Conservation (phyloP, 2,797 vertebrate genomes). For the Nannoperca australis region DNA sequence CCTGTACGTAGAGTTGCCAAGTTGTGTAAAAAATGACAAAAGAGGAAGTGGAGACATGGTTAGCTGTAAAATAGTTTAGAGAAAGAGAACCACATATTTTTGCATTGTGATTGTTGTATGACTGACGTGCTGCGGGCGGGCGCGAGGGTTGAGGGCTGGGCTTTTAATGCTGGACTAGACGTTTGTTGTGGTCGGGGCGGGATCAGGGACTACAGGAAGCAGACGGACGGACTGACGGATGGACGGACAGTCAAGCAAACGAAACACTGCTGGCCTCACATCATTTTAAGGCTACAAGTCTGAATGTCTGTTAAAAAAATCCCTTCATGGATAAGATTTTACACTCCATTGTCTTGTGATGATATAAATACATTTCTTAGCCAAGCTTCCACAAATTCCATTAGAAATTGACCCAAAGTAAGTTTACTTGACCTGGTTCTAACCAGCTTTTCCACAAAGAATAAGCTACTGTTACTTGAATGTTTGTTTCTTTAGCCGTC, state of each 20-base stretch:
- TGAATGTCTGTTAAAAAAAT: constrained; percentile 67
- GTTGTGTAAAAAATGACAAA: constrained; percentile 44
- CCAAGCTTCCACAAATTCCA: constrained; percentile 28
- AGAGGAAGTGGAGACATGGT: constrained; percentile 40
- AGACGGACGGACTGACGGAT: constrained; percentile 17
- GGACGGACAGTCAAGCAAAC: constrained; percentile 35
- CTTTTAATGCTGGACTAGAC: constrained; percentile 66
- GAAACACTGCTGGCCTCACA: constrained; percentile 43
- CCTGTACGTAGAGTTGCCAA: constrained; percentile 73
- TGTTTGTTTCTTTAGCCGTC: constrained; percentile 48
- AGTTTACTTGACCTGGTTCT: constrained; percentile 76
- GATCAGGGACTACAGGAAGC: constrained; percentile 10
- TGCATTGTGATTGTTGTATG: constrained; percentile 77
- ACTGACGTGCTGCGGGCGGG: constrained; percentile 64
- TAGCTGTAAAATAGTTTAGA: constrained; percentile 79
- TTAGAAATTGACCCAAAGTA: constrained; percentile 62
- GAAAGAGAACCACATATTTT: constrained; percentile 83
- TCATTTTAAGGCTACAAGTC: constrained; percentile 57
- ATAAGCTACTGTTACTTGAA: constrained; percentile 78
- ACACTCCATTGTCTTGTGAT: constrained; percentile 35
- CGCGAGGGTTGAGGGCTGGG: constrained; percentile 12
- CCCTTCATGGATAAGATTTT: constrained; percentile 1
- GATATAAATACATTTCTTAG: constrained; percentile 26
- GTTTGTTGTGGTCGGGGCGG: constrained; percentile 43
- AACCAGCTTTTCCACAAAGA: constrained; percentile 66